Evolutionary conservation across 2,888 invertebrate species (phyloP).

Genomic region (Norana najaformis): DNA sequence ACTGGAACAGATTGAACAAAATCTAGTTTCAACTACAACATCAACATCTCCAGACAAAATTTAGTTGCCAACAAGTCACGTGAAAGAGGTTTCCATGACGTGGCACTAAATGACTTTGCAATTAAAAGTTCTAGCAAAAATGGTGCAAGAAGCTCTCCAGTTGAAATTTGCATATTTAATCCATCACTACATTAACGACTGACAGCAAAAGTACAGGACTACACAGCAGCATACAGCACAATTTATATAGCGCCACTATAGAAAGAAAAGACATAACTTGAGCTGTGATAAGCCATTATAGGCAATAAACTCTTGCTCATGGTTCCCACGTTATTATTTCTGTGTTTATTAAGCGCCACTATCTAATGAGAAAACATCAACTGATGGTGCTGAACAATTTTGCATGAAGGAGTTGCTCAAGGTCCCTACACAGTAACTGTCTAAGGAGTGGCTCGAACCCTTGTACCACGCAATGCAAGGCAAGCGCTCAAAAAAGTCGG

Average conservation of each 20-base stretch:
- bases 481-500: too few species aligned
- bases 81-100: background rate
- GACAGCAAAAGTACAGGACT: background rate
- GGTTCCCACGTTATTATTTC: too few species aligned
- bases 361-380: too few species aligned
- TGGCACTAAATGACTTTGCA: background rate
- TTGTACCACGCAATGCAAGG: too few species aligned
- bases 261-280: too few species aligned
- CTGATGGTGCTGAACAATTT: background rate
- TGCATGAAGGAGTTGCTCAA: background rate
- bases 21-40: background rate
- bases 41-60: background rate
- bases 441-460: too few species aligned
- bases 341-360: too few species aligned
- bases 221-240: background rate
- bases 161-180: constrained; percentile 7
- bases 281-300: too few species aligned
- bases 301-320: too few species aligned
- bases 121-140: background rate
- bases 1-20: background rate
- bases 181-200: background rate
- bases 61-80: background rate
- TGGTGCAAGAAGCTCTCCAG: background rate
- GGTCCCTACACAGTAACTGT: too few species aligned
- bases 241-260: too few species aligned